Conservation (phyloP, 2,888 invertebrate species). For the Apomyelois bistriatella region DNA sequence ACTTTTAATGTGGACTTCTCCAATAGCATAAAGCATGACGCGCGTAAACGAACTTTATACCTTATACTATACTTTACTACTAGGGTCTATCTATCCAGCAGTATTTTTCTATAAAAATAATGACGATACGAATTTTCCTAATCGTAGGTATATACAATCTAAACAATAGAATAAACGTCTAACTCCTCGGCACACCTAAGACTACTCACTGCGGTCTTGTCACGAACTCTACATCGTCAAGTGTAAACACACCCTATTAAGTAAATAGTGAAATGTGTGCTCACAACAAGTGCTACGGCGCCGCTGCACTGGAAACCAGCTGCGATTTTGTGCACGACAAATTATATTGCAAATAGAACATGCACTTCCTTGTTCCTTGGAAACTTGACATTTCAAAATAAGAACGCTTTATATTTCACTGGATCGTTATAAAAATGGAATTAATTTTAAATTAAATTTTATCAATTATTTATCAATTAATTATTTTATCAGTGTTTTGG, state of each 20-base stretch:
- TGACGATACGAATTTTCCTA: too few relatives aligned
- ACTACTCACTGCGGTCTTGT: conserved; percentile 14
- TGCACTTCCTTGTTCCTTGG: not conserved
- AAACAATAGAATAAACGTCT: not conserved
- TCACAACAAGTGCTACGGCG: conserved; percentile 7
- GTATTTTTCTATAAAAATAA: too few relatives aligned
- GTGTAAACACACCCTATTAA: conserved; percentile 17
- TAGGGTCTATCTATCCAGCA: too few relatives aligned
- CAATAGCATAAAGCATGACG: too few relatives aligned
- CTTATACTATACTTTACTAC: too few relatives aligned
- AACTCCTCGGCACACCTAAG: conserved; percentile 14
- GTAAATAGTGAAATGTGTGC: conserved; percentile 16
- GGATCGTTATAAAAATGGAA: too few relatives aligned
- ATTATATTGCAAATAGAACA: conserved; percentile 10
- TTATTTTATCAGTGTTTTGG: too few relatives aligned
- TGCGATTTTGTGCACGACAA: conserved; percentile 10
- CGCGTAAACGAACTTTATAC: too few relatives aligned
- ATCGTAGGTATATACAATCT: not conserved
- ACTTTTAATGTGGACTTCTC: too few relatives aligned
- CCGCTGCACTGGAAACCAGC: not conserved
- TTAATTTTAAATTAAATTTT: too few relatives aligned
- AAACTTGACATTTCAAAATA: not conserved
- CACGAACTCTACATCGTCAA: conserved; percentile 15
- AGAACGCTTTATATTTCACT: not conserved
- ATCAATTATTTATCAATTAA: too few relatives aligned